Percentiles rank a stretch among this genome's conserved stretches.
These are phyloP conservation scores for Chorisops tibialis DNA, from an alignment of 2,888 invertebrate species.

Conservation along the genomic window DNA sequence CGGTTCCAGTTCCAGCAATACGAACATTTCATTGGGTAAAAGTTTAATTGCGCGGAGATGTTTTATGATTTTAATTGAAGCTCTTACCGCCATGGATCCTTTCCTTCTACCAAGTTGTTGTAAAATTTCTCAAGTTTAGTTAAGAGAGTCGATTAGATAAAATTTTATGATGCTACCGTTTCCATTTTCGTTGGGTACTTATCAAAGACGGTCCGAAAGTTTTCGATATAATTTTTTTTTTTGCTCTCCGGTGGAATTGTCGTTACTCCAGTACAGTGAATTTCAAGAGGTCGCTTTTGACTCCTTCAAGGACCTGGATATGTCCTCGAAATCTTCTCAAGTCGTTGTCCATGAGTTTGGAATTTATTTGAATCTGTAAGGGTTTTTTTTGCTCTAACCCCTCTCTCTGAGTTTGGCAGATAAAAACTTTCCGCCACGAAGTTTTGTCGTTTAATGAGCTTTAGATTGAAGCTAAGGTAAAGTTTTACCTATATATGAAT, in stretches of 20 bases:
- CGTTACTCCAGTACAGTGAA: conserved; percentile 1
- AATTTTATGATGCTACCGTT: conserved; percentile 22
- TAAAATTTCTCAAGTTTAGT: conserved; percentile 7
- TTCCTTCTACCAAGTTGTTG: background rate
- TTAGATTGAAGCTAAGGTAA: background rate
- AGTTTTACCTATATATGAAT: conserved; percentile 1
- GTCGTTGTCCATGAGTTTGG: conserved; percentile 11
- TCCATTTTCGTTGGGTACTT: background rate
- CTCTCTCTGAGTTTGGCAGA: background rate
- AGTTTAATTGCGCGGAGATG: conserved; percentile 23
- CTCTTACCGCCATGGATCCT: background rate
- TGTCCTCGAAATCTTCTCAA: background rate
- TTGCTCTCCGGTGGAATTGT: background rate
- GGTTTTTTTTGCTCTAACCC: background rate
- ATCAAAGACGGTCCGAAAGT: background rate
- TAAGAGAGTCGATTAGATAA: conserved; percentile 19
- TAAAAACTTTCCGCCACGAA: conserved; percentile 7
- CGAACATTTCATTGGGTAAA: conserved; percentile 14
- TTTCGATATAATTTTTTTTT: background rate
- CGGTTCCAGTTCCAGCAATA: conserved; percentile 3
- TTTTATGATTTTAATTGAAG: conserved; percentile 20
- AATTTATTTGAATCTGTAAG: conserved; percentile 7
- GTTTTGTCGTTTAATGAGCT: conserved; percentile 7
- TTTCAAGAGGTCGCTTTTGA: conserved; percentile 6
- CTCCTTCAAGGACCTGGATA: background rate